Conservation (phyloP, 2,113 vertebrate genomes). For the Solenodon paradoxus region DNA sequence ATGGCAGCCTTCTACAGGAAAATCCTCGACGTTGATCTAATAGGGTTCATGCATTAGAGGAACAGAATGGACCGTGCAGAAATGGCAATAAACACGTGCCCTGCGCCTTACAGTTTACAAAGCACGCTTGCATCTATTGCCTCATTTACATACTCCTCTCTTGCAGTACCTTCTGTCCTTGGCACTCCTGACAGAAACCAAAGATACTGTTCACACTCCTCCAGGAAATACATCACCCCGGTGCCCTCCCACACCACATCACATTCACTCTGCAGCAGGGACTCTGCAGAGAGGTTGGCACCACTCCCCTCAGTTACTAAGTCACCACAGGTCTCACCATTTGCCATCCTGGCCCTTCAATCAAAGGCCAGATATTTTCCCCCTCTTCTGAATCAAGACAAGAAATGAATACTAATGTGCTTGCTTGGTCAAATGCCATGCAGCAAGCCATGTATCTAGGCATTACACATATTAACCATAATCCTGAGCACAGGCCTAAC, state of each 20-base stretch:
- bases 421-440: not conserved
- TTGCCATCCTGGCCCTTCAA: not conserved
- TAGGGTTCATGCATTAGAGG: not conserved
- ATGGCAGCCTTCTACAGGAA: not conserved
- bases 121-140: not conserved
- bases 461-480: not conserved
- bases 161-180: not conserved
- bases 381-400: not conserved
- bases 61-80: not conserved
- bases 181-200: not conserved
- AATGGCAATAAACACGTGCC: not conserved
- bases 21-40: not conserved
- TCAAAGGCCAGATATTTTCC: not conserved
- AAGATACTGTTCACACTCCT: not conserved
- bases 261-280: not conserved
- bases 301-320: not conserved
- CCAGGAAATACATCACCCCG: not conserved
- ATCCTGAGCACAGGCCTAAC: not conserved
- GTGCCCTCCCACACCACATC: rapidly evolving
- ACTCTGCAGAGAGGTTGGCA: not conserved
- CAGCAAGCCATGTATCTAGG: not conserved
- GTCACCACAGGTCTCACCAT: not conserved
- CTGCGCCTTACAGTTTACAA: not conserved
- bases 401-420: not conserved
- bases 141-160: not conserved